A percentile compares a stretch with the other conserved stretches of the same genome.
Conservation (phyloP, 2,797 vertebrate species). For the Sebastes kiyomatsui region DNA sequence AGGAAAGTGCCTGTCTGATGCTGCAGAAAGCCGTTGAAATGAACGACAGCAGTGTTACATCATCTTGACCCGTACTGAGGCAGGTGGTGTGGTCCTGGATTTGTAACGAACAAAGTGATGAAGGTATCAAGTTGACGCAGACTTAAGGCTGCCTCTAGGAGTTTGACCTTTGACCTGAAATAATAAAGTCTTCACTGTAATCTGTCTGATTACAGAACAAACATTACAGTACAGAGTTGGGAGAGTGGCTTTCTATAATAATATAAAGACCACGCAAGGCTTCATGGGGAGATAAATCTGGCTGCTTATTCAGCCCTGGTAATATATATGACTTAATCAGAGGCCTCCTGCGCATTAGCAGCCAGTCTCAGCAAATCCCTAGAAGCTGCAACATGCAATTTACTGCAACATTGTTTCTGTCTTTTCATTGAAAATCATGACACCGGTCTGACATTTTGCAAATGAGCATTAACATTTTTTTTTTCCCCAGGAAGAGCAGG, state of each 20-base stretch:
- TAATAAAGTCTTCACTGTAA: not conserved
- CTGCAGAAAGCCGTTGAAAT: conserved; percentile 32
- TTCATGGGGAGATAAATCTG: not conserved
- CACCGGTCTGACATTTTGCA: conserved; percentile 74
- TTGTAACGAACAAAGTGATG: conserved; percentile 11
- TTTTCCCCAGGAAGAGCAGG: conserved; percentile 54
- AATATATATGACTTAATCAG: conserved; percentile 47
- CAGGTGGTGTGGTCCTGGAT: conserved; percentile 6
- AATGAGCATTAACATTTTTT: conserved; percentile 75
- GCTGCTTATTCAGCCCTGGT: not conserved
- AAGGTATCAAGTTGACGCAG: conserved; percentile 21
- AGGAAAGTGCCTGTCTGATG: conserved; percentile 46
- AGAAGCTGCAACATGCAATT: conserved; percentile 63
- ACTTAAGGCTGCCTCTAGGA: not conserved
- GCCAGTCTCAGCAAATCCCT: conserved; percentile 40
- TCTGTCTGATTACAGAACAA: not conserved
- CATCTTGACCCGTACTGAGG: conserved; percentile 10
- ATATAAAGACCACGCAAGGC: not conserved
- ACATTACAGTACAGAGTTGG: not conserved
- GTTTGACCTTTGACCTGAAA: conserved; percentile 31
- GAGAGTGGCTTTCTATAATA: not conserved
- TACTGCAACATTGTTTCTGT: conserved; percentile 60
- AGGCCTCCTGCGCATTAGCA: conserved; percentile 38
- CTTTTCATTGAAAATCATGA: conserved; percentile 60
- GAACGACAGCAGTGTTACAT: conserved; percentile 45